A percentile compares a stretch with the other conserved stretches of the same genome.
Conservation (phyloP, 2,888 invertebrate genomes). For the Brenthis ino region DNA sequence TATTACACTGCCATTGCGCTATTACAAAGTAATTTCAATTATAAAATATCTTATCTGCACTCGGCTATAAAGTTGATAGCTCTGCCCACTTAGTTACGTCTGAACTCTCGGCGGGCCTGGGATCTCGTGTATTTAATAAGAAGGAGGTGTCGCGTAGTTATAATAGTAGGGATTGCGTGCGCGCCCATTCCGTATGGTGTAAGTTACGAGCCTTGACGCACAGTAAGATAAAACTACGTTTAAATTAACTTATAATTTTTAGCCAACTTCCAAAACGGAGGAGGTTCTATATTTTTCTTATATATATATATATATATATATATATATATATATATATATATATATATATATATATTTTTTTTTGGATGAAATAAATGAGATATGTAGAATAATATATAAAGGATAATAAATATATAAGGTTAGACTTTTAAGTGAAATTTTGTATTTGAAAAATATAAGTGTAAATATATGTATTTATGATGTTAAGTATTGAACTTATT, state of each 20-base stretch:
- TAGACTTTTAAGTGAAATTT: too few species aligned
- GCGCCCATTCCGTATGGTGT: slow-evolving; percentile 50
- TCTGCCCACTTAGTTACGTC: slow-evolving; percentile 45
- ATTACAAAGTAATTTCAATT: slow-evolving; percentile 46
- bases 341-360: too few species aligned
- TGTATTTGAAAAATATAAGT: too few species aligned
- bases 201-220: slow-evolving; percentile 38
- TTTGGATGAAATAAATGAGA: too few species aligned
- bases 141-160: slow-evolving; percentile 69
- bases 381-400: too few species aligned
- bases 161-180: slow-evolving; percentile 62
- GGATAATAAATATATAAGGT: too few species aligned
- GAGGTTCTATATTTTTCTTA: neutral
- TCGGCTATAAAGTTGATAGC: slow-evolving; percentile 37
- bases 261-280: neutral
- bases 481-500: too few species aligned
- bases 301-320: too few species aligned
- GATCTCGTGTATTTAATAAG: slow-evolving; percentile 65
- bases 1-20: slow-evolving; percentile 37
- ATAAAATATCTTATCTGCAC: slow-evolving; percentile 42
- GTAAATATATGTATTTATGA: too few species aligned
- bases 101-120: slow-evolving; percentile 50
- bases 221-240: neutral
- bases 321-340: too few species aligned
- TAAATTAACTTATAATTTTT: slow-evolving; percentile 7